Conservation (phyloP, 2,797 vertebrate species). For the Tokudaia tokunoshimensis region DNA sequence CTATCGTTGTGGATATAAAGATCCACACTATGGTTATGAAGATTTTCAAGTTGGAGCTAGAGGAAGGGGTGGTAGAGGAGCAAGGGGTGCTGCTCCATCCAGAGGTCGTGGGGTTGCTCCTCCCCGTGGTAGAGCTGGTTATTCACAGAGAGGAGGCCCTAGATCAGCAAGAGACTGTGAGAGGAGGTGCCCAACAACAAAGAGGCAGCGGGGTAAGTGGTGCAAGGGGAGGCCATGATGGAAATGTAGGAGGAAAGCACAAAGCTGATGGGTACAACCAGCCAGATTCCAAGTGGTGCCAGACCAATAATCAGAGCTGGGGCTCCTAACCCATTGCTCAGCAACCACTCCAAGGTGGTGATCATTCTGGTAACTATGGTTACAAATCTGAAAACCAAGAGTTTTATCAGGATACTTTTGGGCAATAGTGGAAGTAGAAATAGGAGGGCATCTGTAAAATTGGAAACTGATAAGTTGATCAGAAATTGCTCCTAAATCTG, state of each 20-base stretch:
- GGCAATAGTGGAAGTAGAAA: slow-evolving; percentile 99
- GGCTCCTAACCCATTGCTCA: slow-evolving; percentile 99
- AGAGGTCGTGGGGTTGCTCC: slow-evolving; percentile 93
- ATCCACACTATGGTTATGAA: slow-evolving; percentile 98
- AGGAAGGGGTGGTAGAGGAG: slow-evolving; percentile 95
- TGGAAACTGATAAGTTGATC: slow-evolving; percentile 94
- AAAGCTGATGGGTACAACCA: slow-evolving; percentile 99
- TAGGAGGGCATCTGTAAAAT: slow-evolving; percentile 94
- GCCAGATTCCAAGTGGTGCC: slow-evolving; percentile 99
- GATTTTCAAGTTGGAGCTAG: slow-evolving; percentile 96
- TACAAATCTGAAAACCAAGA: slow-evolving; percentile 99
- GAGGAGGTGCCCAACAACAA: slow-evolving; percentile 96
- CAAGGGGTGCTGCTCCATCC: slow-evolving; percentile 93
- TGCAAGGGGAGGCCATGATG: slow-evolving; percentile 99
- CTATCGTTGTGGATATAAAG: slow-evolving; percentile 98
- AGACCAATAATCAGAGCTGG: slow-evolving; percentile 99
- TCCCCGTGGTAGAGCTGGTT: slow-evolving; percentile 93
- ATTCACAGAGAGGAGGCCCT: slow-evolving; percentile 95
- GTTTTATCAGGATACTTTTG: slow-evolving; percentile 99
- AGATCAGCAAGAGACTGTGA: slow-evolving; percentile 94
- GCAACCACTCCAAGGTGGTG: slow-evolving; percentile 98
- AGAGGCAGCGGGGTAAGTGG: slow-evolving; percentile 99
- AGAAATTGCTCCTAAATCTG: slow-evolving; percentile 94
- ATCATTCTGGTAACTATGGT: slow-evolving; percentile 99
- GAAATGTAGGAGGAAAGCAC: slow-evolving; percentile 99